Conservation (phyloP, 1,140 invertebrate genomes). For the Pseudoatta argentina region DNA sequence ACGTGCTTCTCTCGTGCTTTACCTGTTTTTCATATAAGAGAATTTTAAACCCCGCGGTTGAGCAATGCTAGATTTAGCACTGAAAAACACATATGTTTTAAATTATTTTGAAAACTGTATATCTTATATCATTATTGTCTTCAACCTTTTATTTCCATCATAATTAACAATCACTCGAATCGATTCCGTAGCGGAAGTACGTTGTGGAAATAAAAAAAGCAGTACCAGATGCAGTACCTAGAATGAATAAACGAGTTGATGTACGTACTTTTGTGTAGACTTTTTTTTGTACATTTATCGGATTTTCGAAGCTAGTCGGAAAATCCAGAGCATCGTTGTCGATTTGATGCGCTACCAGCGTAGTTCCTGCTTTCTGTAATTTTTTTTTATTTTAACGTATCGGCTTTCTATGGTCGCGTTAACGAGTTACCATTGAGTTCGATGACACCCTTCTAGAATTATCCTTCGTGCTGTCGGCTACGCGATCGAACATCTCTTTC, state of each 20-base stretch:
- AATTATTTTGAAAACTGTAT: background rate
- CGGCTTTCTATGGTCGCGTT: slow-evolving; percentile 68
- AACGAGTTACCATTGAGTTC: slow-evolving; percentile 72
- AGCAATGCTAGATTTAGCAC: background rate
- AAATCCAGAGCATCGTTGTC: slow-evolving; percentile 51
- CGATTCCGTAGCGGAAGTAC: background rate
- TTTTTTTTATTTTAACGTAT: slow-evolving; percentile 55
- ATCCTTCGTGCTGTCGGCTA: slow-evolving; percentile 51
- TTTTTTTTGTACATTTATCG: slow-evolving; percentile 45
- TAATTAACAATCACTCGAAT: background rate
- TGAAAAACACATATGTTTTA: background rate
- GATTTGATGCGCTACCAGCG: slow-evolving; percentile 24
- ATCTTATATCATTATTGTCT: background rate
- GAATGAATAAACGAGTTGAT: slow-evolving; percentile 34
- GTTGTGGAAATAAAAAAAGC: slow-evolving; percentile 22
- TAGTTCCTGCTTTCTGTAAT: slow-evolving; percentile 55
- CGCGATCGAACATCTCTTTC: slow-evolving; percentile 41
- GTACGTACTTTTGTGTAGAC: background rate
- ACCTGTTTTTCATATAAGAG: background rate
- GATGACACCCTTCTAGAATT: slow-evolving; percentile 59
- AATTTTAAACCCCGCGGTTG: background rate
- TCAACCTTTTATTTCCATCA: background rate
- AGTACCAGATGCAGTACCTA: background rate
- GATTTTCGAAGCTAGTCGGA: slow-evolving; percentile 26
- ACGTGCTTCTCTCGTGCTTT: slow-evolving; percentile 47